Percentiles rank a stretch among this genome's conserved stretches.
phyloP scores from a whole-genome alignment of 1,140 invertebrate species.

The Uloborus diversus region DNA sequence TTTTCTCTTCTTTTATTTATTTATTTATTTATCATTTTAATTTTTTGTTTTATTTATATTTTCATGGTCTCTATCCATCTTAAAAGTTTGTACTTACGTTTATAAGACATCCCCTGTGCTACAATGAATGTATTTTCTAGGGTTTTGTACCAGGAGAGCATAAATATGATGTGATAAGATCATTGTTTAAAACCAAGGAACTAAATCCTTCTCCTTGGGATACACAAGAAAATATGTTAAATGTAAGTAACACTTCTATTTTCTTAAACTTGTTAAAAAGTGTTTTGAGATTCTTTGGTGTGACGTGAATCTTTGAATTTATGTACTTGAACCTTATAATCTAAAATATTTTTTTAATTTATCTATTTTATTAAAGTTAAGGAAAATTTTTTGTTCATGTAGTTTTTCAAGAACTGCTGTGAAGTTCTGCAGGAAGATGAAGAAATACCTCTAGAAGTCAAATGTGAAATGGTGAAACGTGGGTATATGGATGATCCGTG shows the following conservation, averaged over 20 bases:
- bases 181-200: constrained; percentile 51
- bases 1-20: too few relatives aligned
- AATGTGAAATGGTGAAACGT: constrained; percentile 52
- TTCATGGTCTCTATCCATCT: too few relatives aligned
- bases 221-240: constrained; percentile 31
- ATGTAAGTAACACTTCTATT: constrained; percentile 13
- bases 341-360: not conserved
- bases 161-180: constrained; percentile 43
- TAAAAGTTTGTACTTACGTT: too few relatives aligned
- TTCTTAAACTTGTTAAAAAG: not conserved
- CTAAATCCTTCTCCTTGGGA: constrained; percentile 11
- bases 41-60: too few relatives aligned
- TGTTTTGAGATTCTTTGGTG: not conserved
- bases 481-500: constrained; percentile 70
- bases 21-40: too few relatives aligned
- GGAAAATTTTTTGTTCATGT: not conserved
- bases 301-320: too few relatives aligned
- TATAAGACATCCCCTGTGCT: too few relatives aligned
- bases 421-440: constrained; percentile 35
- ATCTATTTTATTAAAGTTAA: not conserved
- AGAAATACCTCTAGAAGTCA: constrained; percentile 39
- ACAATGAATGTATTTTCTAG: constrained; percentile 38
- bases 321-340: not conserved
- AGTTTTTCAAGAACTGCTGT: constrained; percentile 51
- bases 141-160: constrained; percentile 59